Base-by-base conservation (phyloP, 2,797 vertebrate species). In the Ctenopoma multispine region DNA sequence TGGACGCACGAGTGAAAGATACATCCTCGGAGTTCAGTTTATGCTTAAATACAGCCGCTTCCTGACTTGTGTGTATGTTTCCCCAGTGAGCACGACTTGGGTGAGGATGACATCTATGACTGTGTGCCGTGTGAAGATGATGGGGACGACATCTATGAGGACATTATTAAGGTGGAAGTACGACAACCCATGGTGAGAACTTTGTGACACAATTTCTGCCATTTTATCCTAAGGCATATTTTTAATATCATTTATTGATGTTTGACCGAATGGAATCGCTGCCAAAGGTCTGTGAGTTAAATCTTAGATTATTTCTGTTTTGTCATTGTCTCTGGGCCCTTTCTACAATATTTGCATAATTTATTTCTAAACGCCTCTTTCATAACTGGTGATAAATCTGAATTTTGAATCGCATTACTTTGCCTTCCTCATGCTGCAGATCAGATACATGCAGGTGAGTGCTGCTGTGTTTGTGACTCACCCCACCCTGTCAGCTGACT, bases 91-190 rank as follows among this genome's bases (percentile, higher is more conserved):
- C 98, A 99, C 17, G 98, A 99, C 54, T 86, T 99, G 92, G 98
- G 97, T 2, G 97, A 98, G 89, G 95, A 95, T 38, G 97, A 99
- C 91, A 97, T 98, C 88, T 99, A 99, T 0, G 98, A 99, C 94
- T 99, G 97, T 0, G 98, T 99, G 57, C 97, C 98, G 0, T 98
- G 98, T 12, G 98, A 99, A 21, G 97, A 98, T 2, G 97, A 98
- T 41, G 97, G 97, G 0, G 98, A 98, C 8, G 98, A 99, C 86
- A 98, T 99, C 93, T 99, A 99, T 0, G 98, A 99, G 92, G 98
- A 99, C 92, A 99, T 99, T 92, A 99, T 99, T 93, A 96, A 97
- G 92, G 97, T 99, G 96, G 98, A 99, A 84, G 97, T 97, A 79
- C 96, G 96, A 91, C 97, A 97, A 93, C 98, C 97, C 89, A 99